Conservation (phyloP, 2,113 vertebrate species). For the Psittacula cyanocephala region DNA sequence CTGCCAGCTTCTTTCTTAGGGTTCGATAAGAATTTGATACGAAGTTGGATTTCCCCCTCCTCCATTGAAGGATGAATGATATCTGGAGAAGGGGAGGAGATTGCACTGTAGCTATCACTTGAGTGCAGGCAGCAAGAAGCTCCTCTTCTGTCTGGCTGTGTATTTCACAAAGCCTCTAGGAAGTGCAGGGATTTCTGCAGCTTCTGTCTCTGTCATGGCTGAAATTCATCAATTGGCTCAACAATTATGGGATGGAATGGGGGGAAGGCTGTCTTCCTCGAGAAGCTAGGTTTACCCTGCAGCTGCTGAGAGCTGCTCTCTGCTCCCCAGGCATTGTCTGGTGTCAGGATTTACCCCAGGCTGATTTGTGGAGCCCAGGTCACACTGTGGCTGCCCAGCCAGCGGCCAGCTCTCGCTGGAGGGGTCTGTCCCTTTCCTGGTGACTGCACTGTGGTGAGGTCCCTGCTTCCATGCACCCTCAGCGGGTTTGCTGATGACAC, state of each 20-base stretch:
- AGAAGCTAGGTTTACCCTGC: conserved; percentile 6
- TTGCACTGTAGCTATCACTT: background rate
- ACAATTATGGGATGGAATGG: background rate
- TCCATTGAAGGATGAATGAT: background rate
- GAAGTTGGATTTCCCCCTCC: background rate
- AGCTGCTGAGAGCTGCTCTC: conserved; percentile 8
- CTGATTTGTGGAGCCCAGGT: background rate
- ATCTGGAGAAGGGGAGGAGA: background rate
- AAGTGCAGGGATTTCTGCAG: background rate
- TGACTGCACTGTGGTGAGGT: background rate
- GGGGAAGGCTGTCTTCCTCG: background rate
- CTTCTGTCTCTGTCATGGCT: background rate
- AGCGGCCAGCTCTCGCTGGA: background rate
- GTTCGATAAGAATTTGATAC: background rate
- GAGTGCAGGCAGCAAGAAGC: background rate
- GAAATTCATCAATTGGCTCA: background rate
- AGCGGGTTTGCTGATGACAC: background rate
- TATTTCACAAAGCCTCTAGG: background rate
- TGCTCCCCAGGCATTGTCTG: conserved; percentile 11
- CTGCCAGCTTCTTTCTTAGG: background rate
- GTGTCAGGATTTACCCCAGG: background rate
- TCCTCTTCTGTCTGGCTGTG: background rate
- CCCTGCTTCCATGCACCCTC: background rate
- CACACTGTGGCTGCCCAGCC: background rate
- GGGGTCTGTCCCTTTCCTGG: background rate